These are phyloP conservation scores for Drosophila takahashii DNA, from an alignment of 1,140 invertebrate genomes.

Conservation along the genomic window DNA sequence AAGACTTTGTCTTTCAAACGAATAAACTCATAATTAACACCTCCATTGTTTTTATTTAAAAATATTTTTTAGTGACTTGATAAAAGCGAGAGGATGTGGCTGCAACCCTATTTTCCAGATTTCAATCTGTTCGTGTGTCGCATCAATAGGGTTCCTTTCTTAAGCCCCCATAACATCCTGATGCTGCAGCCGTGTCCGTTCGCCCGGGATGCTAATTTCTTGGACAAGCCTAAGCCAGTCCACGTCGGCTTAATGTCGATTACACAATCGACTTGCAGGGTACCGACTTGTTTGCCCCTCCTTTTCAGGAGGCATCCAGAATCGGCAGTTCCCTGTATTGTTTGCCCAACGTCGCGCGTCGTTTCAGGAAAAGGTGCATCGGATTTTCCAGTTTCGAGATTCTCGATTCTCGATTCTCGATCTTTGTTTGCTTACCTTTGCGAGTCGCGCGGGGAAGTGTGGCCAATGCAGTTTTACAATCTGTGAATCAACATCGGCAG, in stretches of 20 bases:
- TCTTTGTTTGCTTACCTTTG: conserved; percentile 55
- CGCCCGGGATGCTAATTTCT: conserved; percentile 67
- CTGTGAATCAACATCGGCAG: conserved; percentile 44
- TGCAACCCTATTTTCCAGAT: not conserved
- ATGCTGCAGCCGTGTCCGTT: conserved; percentile 28
- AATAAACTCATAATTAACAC: not conserved
- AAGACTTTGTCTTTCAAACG: not conserved
- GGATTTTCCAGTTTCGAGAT: conserved; percentile 36
- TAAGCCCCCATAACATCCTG: conserved; percentile 5
- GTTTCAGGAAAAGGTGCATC: conserved; percentile 51
- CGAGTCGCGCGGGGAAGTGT: conserved; percentile 37
- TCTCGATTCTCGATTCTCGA: conserved; percentile 46
- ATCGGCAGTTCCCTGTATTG: conserved; percentile 49
- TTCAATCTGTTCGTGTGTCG: conserved; percentile 17
- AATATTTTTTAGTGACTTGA: not conserved
- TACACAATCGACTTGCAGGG: conserved; percentile 56
- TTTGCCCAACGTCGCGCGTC: conserved; percentile 70
- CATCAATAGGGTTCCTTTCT: not conserved
- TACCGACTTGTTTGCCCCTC: conserved; percentile 32
- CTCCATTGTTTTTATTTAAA: not conserved
- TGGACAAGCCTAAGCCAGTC: conserved; percentile 68
- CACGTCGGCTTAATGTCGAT: conserved; percentile 69
- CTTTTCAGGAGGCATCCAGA: conserved; percentile 1
- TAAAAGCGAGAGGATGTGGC: not conserved
- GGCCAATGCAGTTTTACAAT: conserved; percentile 51